phyloP scores from a whole-genome alignment of 2,888 invertebrate species.

The Drosophila mimetica region DNA sequence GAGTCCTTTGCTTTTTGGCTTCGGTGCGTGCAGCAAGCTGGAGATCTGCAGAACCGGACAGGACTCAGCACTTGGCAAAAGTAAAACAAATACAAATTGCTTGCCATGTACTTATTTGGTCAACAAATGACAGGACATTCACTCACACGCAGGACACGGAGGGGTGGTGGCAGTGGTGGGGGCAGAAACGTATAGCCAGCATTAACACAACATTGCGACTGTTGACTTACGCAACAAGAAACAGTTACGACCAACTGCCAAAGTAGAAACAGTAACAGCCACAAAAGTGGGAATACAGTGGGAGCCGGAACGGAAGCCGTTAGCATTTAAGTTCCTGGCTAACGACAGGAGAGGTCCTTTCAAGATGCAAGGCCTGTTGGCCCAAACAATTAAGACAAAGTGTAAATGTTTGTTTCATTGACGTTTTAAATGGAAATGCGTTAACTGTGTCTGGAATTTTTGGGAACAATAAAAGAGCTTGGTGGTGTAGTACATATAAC shows the following conservation, averaged over 20 bases:
- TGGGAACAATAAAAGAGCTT: too few relatives aligned
- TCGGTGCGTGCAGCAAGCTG: conserved; percentile 58
- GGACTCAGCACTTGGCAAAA: conserved; percentile 50
- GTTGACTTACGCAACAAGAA: conserved; percentile 79
- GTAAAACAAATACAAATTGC: conserved; percentile 81
- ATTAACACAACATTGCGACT: conserved; percentile 80
- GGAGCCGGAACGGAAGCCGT: conserved; percentile 21
- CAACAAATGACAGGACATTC: conserved; percentile 79
- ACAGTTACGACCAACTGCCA: conserved; percentile 61
- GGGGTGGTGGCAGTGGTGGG: not conserved
- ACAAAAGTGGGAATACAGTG: conserved; percentile 11
- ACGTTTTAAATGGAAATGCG: conserved; percentile 54
- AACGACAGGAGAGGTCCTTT: conserved; percentile 28
- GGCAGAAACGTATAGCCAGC: conserved; percentile 66
- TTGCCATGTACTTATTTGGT: conserved; percentile 81
- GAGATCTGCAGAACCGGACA: conserved; percentile 37
- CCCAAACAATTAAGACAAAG: conserved; percentile 60
- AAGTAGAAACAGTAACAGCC: conserved; percentile 27
- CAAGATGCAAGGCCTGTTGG: conserved; percentile 27
- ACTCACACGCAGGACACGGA: conserved; percentile 26
- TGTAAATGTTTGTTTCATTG: conserved; percentile 57
- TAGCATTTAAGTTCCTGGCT: conserved; percentile 24
- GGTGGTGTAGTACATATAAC: too few relatives aligned
- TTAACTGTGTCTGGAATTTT: conserved; percentile 1
- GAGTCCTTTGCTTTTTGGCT: conserved; percentile 77